Conservation (phyloP, 2,888 invertebrate species). For the Synergus itoensis region DNA sequence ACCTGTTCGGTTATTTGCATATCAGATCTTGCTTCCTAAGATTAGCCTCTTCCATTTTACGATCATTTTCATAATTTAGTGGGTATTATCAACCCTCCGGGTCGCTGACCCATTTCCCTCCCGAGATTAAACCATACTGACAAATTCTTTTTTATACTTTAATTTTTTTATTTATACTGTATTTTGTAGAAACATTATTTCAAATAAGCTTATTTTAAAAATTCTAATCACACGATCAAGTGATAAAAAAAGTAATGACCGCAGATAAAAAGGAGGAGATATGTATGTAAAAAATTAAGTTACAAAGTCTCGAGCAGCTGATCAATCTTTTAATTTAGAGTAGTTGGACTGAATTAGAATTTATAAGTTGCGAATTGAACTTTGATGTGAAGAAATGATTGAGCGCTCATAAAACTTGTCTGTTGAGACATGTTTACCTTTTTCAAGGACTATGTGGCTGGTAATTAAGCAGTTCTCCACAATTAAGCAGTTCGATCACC, state of each 20-base stretch:
- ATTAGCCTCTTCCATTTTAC: not conserved
- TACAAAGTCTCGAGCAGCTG: not conserved
- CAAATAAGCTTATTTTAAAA: no score
- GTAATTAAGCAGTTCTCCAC: slow-evolving; percentile 44
- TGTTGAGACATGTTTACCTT: slow-evolving; percentile 18
- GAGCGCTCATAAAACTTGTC: slow-evolving; percentile 26
- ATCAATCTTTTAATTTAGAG: slow-evolving; percentile 27
- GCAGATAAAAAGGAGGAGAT: no score
- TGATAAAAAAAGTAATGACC: no score
- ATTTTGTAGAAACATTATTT: no score
- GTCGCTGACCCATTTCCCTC: not conserved
- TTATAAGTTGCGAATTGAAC: slow-evolving; percentile 15
- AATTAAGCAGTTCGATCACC: slow-evolving; percentile 41
- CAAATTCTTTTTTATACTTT: no score
- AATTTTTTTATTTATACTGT: no score
- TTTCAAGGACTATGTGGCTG: slow-evolving; percentile 15
- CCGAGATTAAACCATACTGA: no score
- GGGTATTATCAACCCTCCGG: not conserved
- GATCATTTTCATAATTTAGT: not conserved
- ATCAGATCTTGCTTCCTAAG: not conserved
- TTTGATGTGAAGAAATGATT: slow-evolving; percentile 29
- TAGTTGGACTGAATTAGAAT: slow-evolving; percentile 20
- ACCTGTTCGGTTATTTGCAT: slow-evolving; percentile 8
- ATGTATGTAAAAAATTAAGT: not conserved
- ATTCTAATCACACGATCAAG: no score